Conservation (phyloP, 1,140 invertebrate genomes). For the Solen grandis region DNA sequence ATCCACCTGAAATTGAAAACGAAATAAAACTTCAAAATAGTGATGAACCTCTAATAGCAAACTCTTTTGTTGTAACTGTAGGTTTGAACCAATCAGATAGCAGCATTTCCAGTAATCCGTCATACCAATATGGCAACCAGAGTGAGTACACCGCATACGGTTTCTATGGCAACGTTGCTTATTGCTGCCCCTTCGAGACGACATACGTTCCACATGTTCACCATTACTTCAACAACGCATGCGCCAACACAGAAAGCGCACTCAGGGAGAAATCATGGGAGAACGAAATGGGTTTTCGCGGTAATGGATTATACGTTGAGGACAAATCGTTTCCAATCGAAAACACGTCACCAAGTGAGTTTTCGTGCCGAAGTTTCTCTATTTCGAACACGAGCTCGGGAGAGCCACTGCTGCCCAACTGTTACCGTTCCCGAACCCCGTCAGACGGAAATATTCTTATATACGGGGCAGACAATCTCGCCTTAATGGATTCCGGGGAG, state of each 20-base stretch:
- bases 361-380: not conserved
- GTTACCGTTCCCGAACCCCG: not conserved
- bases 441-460: not conserved
- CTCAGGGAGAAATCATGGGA: too few relatives aligned
- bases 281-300: too few relatives aligned
- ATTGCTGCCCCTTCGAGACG: conserved; percentile 2
- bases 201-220: not conserved
- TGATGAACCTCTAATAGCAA: not conserved
- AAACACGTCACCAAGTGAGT: not conserved
- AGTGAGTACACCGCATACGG: not conserved
- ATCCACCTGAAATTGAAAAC: not conserved
- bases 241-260: too few relatives aligned
- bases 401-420: not conserved
- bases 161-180: conserved; percentile 16
- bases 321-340: not conserved
- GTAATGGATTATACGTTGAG: not conserved
- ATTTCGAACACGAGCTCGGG: not conserved
- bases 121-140: conserved; percentile 49
- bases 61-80: conserved; percentile 1
- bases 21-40: not conserved
- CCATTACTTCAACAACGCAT: not conserved
- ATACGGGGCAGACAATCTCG: not conserved
- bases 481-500: not conserved
- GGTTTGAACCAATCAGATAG: conserved; percentile 47
- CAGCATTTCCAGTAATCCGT: conserved; percentile 41